These are phyloP conservation scores for Notothenia coriiceps DNA, from an alignment of 2,113 vertebrate species.

Conservation along the genomic window DNA sequence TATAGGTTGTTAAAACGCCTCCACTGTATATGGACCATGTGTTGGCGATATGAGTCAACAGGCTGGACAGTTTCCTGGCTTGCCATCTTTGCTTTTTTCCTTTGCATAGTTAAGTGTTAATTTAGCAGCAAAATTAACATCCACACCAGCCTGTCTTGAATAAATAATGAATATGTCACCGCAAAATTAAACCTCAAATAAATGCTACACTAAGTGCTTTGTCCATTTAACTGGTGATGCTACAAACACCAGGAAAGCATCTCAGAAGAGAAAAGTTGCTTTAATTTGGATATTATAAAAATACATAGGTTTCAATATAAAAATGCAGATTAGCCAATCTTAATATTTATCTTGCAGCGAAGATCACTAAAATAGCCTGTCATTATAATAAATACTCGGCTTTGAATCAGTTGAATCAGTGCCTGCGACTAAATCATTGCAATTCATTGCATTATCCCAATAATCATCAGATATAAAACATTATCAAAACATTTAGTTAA, in stretches of 20 bases:
- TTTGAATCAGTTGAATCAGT: slow-evolving; percentile 28
- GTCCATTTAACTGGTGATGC: neutral
- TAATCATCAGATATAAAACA: no score
- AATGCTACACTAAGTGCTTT: slow-evolving; percentile 9
- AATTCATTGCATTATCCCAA: no score
- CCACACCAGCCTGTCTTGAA: neutral
- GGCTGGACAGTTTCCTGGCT: neutral
- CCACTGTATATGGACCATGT: slow-evolving; percentile 1
- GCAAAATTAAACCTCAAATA: slow-evolving; percentile 14
- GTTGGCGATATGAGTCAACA: neutral
- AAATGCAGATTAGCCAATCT: slow-evolving; percentile 8
- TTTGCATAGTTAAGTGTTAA: neutral
- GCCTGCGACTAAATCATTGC: neutral
- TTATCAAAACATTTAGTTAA: no score
- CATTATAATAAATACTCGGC: slow-evolving; percentile 8
- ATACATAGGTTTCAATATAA: neutral
- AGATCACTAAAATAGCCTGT: neutral
- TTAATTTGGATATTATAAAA: slow-evolving; percentile 12
- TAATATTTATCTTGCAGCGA: neutral
- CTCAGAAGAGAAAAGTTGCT: neutral
- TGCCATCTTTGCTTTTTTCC: neutral
- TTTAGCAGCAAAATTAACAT: slow-evolving; percentile 8
- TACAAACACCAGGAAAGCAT: neutral
- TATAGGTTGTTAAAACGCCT: slow-evolving; percentile 6
- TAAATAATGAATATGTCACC: slow-evolving; percentile 8